Base-by-base conservation (phyloP, 2,888 invertebrate genomes). In the Miltochrista miniata region DNA sequence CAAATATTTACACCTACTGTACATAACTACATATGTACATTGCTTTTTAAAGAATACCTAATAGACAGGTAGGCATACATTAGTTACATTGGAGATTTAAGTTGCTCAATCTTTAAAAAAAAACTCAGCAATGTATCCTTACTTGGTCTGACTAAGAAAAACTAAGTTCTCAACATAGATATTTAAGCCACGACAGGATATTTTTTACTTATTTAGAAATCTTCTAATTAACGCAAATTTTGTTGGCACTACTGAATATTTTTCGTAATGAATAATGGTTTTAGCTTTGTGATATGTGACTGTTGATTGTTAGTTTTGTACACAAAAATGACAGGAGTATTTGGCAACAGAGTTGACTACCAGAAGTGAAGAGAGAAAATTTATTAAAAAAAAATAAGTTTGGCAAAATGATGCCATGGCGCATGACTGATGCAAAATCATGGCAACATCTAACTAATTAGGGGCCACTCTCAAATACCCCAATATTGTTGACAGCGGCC, bases 101-200 rank as follows among this genome's bases (percentile, higher is more conserved):
- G 18, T 24, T 24, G 18, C 18, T 24, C 5, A 24, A 24, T 24
- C 18, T 24, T 24, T 24, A 24, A 24, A 45, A 56, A 58, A 51
- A 45, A 33, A n/a, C n/a, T n/a, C n/a, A n/a, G n/a, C n/a, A n/a
- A n/a, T n/a, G n/a, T n/a, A n/a, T n/a, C 70, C 67, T 48, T 52
- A 66, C 15, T 49, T 48, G 58, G 69, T n/a, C 39, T 7, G 7
- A 29, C n/a, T n/a, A 12, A 50, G 50, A 51, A 69, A 66, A 66
- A 69, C 51, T 31, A 39, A 38, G 14, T 43, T 50, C 30, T 37
- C 40, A 13, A 43, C 18, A 40, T 51, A 45, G 42, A 31, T 54
- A 57, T 52, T 30, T 52, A 39, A 48, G 45, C 37, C 41, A 48
- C 29, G 36, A 34, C 14, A 33, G 31, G 38, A 35, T 37, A 29